A percentile compares a stretch with the other conserved stretches of the same genome.
phyloP scores from a whole-genome alignment of 1,140 invertebrate species.

The silkworm (Bombyx mori) region DNA sequence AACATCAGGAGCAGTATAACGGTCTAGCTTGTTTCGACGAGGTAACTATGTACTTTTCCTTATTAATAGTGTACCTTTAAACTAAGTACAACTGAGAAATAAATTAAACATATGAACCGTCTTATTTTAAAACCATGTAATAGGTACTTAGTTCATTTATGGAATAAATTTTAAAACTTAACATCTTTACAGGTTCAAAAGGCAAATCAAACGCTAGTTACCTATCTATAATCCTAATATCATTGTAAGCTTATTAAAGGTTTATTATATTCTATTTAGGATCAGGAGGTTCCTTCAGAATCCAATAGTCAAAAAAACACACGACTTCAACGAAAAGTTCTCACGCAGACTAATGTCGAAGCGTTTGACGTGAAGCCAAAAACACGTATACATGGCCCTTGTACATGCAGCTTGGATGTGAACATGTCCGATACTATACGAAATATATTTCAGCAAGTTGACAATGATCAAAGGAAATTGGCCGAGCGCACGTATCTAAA shows the following conservation, averaged over 20 bases:
- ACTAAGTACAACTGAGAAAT: neutral
- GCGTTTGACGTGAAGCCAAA: constrained; percentile 51
- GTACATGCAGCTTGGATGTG: constrained; percentile 50
- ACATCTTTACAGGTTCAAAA: too few relatives aligned
- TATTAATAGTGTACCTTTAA: neutral
- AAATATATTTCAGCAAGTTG: constrained; percentile 60
- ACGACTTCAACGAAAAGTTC: constrained; percentile 12
- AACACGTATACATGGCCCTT: constrained; percentile 32
- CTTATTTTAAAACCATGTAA: too few relatives aligned
- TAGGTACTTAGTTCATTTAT: too few relatives aligned
- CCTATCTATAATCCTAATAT: too few relatives aligned
- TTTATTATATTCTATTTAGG: too few relatives aligned
- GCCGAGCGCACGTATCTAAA: constrained; percentile 52
- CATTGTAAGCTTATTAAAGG: too few relatives aligned
- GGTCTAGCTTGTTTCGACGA: constrained; percentile 14
- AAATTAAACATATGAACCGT: too few relatives aligned
- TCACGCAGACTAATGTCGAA: constrained; percentile 52
- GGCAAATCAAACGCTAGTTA: too few relatives aligned
- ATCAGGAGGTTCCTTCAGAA: too few relatives aligned
- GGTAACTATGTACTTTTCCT: constrained; percentile 9
- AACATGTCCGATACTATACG: constrained; percentile 57
- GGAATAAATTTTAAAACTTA: too few relatives aligned
- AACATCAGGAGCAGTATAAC: constrained; percentile 26
- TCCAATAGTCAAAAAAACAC: too few relatives aligned
- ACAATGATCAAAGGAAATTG: constrained; percentile 46